These are phyloP conservation scores for Cathartes aura DNA, from an alignment of 2,113 vertebrate species.

Conservation along the genomic window DNA sequence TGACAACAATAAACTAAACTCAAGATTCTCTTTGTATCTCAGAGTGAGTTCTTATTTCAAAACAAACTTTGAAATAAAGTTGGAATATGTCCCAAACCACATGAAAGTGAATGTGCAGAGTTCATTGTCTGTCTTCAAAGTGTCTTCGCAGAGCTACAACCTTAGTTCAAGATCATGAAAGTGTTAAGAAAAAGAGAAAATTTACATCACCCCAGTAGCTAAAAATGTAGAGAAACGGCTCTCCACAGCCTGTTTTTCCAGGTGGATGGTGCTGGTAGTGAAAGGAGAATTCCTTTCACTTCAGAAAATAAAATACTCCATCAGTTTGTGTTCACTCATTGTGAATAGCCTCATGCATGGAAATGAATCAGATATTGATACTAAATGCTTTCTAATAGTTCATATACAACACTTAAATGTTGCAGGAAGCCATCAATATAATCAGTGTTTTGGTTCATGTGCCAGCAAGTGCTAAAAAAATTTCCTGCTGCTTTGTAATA, in stretches of 20 bases:
- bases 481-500: neutral
- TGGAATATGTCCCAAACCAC: conserved; percentile 17
- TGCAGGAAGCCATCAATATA: neutral
- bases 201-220: neutral
- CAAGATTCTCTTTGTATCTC: neutral
- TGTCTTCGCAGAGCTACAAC: neutral
- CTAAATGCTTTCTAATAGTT: neutral
- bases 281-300: neutral
- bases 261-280: neutral
- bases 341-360: neutral
- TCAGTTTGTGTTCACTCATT: neutral
- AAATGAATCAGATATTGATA: neutral
- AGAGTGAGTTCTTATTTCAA: neutral
- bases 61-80: neutral
- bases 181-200: neutral
- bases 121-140: neutral
- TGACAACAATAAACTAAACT: neutral
- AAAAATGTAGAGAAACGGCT: neutral
- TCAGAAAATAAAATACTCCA: neutral
- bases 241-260: neutral
- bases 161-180: neutral
- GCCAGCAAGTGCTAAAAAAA: neutral
- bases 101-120: neutral
- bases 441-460: neutral
- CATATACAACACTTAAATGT: neutral